Conservation (phyloP, 1,140 invertebrate genomes). For the Drosophila arizonae region DNA sequence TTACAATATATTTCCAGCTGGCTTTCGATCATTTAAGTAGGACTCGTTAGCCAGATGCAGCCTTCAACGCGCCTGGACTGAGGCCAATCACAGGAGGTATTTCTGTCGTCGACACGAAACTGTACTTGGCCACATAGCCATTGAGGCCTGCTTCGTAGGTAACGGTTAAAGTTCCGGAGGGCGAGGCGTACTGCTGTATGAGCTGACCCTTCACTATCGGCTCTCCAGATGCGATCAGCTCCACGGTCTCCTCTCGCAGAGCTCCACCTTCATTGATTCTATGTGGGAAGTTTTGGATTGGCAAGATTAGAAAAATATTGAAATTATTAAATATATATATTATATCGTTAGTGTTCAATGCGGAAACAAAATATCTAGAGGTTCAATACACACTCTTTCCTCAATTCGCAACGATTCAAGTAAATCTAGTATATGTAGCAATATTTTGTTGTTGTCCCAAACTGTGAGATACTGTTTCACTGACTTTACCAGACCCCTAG, state of each 20-base stretch:
- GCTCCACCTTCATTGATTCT: conserved; percentile 18
- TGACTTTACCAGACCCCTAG: too few species aligned
- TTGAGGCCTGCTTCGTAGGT: conserved; percentile 21
- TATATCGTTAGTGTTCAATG: too few species aligned
- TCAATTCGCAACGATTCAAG: too few species aligned
- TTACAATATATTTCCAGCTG: neutral
- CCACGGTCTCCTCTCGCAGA: conserved; percentile 22
- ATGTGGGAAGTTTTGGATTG: neutral
- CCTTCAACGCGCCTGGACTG: neutral
- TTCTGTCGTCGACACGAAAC: neutral
- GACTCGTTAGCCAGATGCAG: neutral
- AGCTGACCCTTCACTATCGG: conserved; percentile 9
- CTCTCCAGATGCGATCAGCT: conserved; percentile 9
- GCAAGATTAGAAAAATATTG: neutral
- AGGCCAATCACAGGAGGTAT: neutral
- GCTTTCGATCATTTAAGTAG: neutral
- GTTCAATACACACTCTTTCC: too few species aligned
- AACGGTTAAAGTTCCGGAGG: conserved; percentile 4
- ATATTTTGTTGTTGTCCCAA: too few species aligned
- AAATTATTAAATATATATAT: too few species aligned
- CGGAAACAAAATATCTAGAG: too few species aligned
- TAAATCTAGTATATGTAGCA: too few species aligned
- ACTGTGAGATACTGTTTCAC: too few species aligned
- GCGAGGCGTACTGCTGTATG: neutral
- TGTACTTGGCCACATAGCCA: conserved; percentile 27